Conservation (phyloP, 2,888 invertebrate species). For the Invenusta paracnida region DNA sequence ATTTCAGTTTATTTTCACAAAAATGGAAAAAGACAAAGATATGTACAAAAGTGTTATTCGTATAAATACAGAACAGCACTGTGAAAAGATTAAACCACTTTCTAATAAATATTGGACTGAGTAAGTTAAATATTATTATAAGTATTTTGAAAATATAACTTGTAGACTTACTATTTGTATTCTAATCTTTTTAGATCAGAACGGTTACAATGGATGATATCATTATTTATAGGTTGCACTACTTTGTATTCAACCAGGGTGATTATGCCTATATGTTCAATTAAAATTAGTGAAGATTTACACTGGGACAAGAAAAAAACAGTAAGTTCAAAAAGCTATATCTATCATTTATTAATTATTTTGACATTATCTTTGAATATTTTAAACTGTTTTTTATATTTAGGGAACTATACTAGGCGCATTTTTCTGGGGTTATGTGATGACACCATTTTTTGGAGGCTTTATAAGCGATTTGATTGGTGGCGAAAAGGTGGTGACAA, state of each 20-base stretch:
- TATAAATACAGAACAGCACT: neutral
- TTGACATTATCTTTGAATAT: neutral
- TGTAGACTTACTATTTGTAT: too few species aligned
- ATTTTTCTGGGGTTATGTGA: slow-evolving; percentile 72
- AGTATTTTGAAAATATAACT: too few species aligned
- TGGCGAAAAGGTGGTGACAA: slow-evolving; percentile 67
- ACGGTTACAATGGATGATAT: neutral
- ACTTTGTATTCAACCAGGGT: neutral
- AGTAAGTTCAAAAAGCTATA: neutral
- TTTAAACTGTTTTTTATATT: too few species aligned
- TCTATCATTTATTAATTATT: neutral
- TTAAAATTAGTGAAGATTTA: neutral
- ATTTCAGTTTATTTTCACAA: too few species aligned
- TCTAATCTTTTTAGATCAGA: neutral
- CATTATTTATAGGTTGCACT: neutral
- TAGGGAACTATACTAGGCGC: slow-evolving; percentile 69
- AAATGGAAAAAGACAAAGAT: neutral
- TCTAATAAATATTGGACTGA: neutral
- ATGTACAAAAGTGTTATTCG: neutral
- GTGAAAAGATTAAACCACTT: neutral
- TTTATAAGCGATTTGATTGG: slow-evolving; percentile 64
- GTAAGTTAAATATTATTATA: neutral
- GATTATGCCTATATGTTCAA: neutral
- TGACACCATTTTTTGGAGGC: slow-evolving; percentile 65
- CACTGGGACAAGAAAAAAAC: slow-evolving; percentile 20